Base-by-base conservation (phyloP, 37 sponge, comb jelly and placozoan genomes). In the Haliclona indistincta region DNA sequence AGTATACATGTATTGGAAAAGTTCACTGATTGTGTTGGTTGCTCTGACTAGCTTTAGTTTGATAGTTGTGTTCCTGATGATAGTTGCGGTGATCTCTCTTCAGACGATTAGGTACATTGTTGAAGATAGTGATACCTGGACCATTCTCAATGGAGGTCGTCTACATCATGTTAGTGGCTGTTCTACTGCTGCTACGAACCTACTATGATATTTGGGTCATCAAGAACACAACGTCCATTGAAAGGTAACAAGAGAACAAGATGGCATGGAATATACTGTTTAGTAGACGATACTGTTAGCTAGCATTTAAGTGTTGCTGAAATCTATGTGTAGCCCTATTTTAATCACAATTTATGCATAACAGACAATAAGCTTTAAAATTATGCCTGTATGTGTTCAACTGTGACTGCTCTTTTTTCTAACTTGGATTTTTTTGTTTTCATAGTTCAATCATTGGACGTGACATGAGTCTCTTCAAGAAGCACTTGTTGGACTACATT, bases 121-220 rank as follows among this genome's bases (percentile, higher is more conserved):
- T 93, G 26, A 76, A 65, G 43, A 88, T 93, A 63, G 39, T 85
- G 1, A 42, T 93, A 38, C 94, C 94, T 19, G 85, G 94, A 34
- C 26, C 81, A 40, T 78, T 93, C 47, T 69, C 77, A 17, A 62
- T 83, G 2, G 91, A 90, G 78, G 42, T 39, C 23, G 94, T 77
- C 29, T 93, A 86, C 66, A 53, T 96, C 32, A 7, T 89, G 0
- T 35, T 96, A 35, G 88, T 96, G 32, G 97, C 97, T 40, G 54
- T 86, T 13, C 73, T 86, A 81, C 51, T 96, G 61, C 68, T 96
- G 3, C 38, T 85, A 43, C 77, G 97, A 43, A 96, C 97, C 38
- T 86, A 83, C 62, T 85, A 89, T 77, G 97, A 96, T 64, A 79
- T 96, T 4, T 96, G 97, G 97, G 89, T 96, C 88, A 96, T 96